Evolutionary conservation across 2,888 invertebrate genomes (phyloP).

Genomic region (Andrena trimmerana): DNA sequence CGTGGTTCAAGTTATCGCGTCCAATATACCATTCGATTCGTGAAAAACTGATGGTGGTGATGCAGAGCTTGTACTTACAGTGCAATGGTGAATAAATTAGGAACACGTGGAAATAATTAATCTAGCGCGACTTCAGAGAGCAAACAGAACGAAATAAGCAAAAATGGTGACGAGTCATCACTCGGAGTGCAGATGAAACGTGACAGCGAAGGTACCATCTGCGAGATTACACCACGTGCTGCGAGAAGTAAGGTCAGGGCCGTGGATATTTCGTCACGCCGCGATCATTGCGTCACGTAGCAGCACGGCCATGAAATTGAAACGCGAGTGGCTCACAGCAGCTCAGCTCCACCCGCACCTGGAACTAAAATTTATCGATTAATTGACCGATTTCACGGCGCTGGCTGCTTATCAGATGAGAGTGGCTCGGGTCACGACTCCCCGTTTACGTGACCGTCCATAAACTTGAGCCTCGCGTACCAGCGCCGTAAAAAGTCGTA

Average conservation of each 20-base stretch:
- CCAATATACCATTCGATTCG: not conserved
- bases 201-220: constrained; percentile 9
- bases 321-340: not conserved
- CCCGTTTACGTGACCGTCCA: not conserved
- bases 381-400: not conserved
- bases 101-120: no score
- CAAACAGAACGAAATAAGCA: no score
- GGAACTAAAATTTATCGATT: constrained; percentile 7
- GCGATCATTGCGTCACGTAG: constrained; percentile 41
- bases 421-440: not conserved
- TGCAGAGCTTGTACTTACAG: no score
- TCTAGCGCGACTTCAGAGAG: no score
- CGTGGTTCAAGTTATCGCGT: not conserved
- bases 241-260: constrained; percentile 52
- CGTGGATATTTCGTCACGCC: constrained; percentile 38
- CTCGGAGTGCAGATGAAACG: not conserved
- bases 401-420: not conserved
- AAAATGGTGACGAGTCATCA: not conserved
- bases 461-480: not conserved
- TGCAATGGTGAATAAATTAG: no score
- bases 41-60: not conserved
- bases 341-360: not conserved
- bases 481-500: not conserved
- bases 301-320: constrained; percentile 22
- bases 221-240: constrained; percentile 10